phyloP scores from a whole-genome alignment of 2,888 invertebrate genomes.

The Tachina fera region DNA sequence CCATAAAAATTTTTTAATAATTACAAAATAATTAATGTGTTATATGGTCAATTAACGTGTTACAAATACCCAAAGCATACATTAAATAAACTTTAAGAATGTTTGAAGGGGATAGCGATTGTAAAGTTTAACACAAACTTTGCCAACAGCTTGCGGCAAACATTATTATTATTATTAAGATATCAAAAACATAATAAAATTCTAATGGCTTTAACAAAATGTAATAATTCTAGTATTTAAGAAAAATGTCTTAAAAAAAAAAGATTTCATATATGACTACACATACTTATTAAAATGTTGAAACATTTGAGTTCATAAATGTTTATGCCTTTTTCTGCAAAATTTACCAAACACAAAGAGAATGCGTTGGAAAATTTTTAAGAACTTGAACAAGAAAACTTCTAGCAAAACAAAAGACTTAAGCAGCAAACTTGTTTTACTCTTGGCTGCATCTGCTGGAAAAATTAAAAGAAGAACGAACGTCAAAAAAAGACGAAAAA shows the following conservation, averaged over 20 bases:
- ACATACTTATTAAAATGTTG: background rate
- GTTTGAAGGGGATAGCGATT: conserved; percentile 13
- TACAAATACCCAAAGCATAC: conserved; percentile 10
- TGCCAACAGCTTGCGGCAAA: background rate
- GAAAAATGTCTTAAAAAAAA: background rate
- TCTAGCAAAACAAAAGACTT: conserved; percentile 55
- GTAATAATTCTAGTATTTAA: conserved; percentile 15
- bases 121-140: conserved; percentile 8
- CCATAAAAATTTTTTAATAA: conserved; percentile 59
- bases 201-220: conserved; percentile 33
- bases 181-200: conserved; percentile 55
- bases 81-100: background rate
- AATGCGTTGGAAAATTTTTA: background rate
- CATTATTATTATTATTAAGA: conserved; percentile 26
- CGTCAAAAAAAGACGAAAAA: background rate
- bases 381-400: background rate
- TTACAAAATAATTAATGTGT: conserved; percentile 57
- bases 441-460: conserved; percentile 7
- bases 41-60: conserved; percentile 40
- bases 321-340: conserved; percentile 41
- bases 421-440: conserved; percentile 60
- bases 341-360: background rate
- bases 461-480: background rate
- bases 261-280: conserved; percentile 2
- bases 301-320: background rate